Evolutionary conservation across 1,140 invertebrate genomes (phyloP).

Genomic region (Drosophila nasuta): DNA sequence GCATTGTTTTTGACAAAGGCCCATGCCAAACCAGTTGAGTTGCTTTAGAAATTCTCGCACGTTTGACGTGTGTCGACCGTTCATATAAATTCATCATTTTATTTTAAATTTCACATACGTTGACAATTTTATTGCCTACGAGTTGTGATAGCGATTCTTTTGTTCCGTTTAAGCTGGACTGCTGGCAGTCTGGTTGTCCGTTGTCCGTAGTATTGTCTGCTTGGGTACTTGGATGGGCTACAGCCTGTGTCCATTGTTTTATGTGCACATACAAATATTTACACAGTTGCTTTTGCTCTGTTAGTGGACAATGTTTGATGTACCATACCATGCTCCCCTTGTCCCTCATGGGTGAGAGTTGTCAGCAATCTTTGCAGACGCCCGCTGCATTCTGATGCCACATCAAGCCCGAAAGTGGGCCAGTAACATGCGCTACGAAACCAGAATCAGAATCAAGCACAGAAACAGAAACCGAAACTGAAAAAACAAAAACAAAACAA

Average conservation of each 20-base stretch:
- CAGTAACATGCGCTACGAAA: conserved; percentile 65
- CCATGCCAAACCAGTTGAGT: conserved; percentile 39
- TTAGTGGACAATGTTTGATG: conserved; percentile 62
- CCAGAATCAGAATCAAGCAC: conserved; percentile 24
- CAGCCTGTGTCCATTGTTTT: conserved; percentile 59
- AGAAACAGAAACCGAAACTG: conserved; percentile 21
- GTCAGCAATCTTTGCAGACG: conserved; percentile 68
- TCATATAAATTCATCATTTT: conserved; percentile 81
- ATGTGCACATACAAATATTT: conserved; percentile 72
- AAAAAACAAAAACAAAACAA: conserved; percentile 49
- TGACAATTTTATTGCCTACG: conserved; percentile 79
- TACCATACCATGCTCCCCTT: conserved; percentile 24
- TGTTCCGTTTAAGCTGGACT: conserved; percentile 52
- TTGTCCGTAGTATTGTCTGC: neutral
- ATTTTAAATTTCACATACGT: conserved; percentile 81
- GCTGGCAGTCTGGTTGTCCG: neutral
- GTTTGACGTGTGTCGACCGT: conserved; percentile 48
- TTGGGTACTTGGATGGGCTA: conserved; percentile 40
- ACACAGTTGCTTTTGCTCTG: conserved; percentile 70
- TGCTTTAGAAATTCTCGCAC: conserved; percentile 74
- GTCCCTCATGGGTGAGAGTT: conserved; percentile 52
- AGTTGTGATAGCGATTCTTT: conserved; percentile 65
- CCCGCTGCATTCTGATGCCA: conserved; percentile 72
- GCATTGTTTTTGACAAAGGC: conserved; percentile 33
- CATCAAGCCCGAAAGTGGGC: conserved; percentile 71